Base-by-base conservation (phyloP, 1,140 invertebrate species). In the Luehdorfia chinensis region DNA sequence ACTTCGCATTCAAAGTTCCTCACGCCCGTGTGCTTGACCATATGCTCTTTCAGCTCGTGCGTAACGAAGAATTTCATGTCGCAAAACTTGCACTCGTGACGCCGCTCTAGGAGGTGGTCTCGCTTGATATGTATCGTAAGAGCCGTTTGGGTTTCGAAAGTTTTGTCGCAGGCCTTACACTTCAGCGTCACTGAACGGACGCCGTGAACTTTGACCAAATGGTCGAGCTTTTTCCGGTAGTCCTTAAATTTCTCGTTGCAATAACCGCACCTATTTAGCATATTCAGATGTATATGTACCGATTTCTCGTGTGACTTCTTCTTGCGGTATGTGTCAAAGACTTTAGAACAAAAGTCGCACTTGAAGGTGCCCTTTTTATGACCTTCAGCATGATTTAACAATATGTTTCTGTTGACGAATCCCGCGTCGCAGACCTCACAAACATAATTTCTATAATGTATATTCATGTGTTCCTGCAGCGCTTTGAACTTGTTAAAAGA, bases 11-110 rank as follows among this genome's bases (percentile, higher is more conserved):
- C 47, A 16, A 55, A 72, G 3, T 92, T 91, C 25, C 91, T 90
- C 43, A 91, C 89, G 0, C 93, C 92, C 0, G 91, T 92, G 55
- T 90, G 89, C 7, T 64, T 70, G 3, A 78, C 48, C 60, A 80
- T 79, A 25, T 75, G 69, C 1, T 61, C 46, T 36, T 25, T 62
- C 9, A 62, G 62, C 25, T 55, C 66, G 46, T 15, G 53, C 3
- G 44, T 65, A 11, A 9, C 65, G 9, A 75, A 71, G 13, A 88
- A 70, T 1, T 63, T 75, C 47, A 70, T 87, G 1, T 84, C 78
- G 25, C 85, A 89, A 0, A 75, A 6, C 0, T 50, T 34, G 16
- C 87, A 88, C 3, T 59, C 43, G 13, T 65, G 53, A 3, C 36
- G 50, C 9, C 59, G 47, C 7, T 77, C 71, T 46, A 75, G 46